Percentiles rank a stretch among this genome's conserved stretches.
Conservation (phyloP, 2,113 vertebrate species). For the Ptilorrhoa leucosticta region DNA sequence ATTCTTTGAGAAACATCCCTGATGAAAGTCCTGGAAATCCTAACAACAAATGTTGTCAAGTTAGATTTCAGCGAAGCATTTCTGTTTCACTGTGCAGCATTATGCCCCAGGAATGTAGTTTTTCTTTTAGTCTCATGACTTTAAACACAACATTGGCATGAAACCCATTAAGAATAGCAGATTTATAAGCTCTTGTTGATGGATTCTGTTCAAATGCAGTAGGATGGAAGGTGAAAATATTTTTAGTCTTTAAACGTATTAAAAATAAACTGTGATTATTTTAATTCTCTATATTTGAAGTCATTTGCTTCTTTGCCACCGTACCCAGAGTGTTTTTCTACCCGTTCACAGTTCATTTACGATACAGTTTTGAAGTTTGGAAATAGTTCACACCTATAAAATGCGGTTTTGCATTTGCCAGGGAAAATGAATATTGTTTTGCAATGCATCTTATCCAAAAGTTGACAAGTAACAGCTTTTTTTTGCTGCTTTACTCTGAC, state of each 20-base stretch:
- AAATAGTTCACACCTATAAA: constrained; percentile 74
- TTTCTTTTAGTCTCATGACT: constrained; percentile 31
- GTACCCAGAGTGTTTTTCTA: not conserved
- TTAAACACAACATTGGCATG: constrained; percentile 39
- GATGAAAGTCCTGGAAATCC: constrained; percentile 60
- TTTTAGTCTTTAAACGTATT: constrained; percentile 29
- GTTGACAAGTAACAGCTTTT: constrained; percentile 69
- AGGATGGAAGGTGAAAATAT: constrained; percentile 51
- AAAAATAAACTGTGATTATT: constrained; percentile 51
- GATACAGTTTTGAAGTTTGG: constrained; percentile 58
- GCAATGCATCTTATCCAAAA: constrained; percentile 56
- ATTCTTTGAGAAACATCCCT: constrained; percentile 50
- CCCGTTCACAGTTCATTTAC: constrained; percentile 31
- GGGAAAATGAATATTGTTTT: constrained; percentile 51
- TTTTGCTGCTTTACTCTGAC: constrained; percentile 49
- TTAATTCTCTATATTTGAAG: constrained; percentile 37
- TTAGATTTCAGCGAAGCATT: constrained; percentile 21
- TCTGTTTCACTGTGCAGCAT: constrained; percentile 5
- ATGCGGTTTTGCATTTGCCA: constrained; percentile 57
- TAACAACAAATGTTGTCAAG: constrained; percentile 39
- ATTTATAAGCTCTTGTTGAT: constrained; percentile 52
- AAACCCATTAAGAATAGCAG: constrained; percentile 49
- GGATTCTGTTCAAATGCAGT: constrained; percentile 35
- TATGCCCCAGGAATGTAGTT: constrained; percentile 37
- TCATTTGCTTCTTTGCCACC: not conserved